Conservation (phyloP, 2,888 invertebrate species). For the Athripsodes cinereus region DNA sequence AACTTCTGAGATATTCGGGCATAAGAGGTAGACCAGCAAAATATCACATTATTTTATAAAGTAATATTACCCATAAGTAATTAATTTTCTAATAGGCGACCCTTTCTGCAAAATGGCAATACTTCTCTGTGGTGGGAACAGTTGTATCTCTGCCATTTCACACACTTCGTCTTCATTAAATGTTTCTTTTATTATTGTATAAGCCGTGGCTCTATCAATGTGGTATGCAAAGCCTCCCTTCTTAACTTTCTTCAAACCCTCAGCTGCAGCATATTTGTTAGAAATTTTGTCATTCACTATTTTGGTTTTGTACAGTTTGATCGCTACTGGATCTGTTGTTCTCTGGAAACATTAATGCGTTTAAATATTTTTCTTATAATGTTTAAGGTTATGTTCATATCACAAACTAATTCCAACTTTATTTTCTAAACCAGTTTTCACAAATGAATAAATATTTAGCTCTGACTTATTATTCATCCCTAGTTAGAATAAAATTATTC, state of each 20-base stretch:
- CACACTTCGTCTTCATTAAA: slow-evolving; percentile 63
- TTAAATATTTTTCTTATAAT: no score
- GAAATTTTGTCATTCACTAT: slow-evolving; percentile 36
- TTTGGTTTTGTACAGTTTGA: slow-evolving; percentile 54
- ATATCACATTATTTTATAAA: no score
- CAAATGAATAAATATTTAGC: no score
- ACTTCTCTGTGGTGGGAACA: slow-evolving; percentile 56
- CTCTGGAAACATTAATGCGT: slow-evolving; percentile 49
- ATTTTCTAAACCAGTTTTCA: no score
- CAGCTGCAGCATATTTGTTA: slow-evolving; percentile 49
- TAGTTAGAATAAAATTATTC: no score
- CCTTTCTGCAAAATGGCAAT: slow-evolving; percentile 51
- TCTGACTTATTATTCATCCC: no score
- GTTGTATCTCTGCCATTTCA: slow-evolving; percentile 56
- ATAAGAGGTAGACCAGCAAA: no score
- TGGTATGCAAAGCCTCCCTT: slow-evolving; percentile 65
- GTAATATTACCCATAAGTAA: slow-evolving; percentile 51
- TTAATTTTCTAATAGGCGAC: slow-evolving; percentile 57
- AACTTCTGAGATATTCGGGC: no score
- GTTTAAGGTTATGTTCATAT: no score
- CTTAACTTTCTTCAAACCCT: slow-evolving; percentile 55
- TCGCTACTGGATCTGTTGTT: slow-evolving; percentile 56
- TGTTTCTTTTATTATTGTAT: slow-evolving; percentile 58
- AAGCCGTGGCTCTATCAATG: slow-evolving; percentile 60
- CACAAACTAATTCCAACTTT: no score